Percentiles rank a stretch among this genome's conserved stretches.
Conservation (phyloP, 2,113 vertebrate genomes). For the Prolemur simus region DNA sequence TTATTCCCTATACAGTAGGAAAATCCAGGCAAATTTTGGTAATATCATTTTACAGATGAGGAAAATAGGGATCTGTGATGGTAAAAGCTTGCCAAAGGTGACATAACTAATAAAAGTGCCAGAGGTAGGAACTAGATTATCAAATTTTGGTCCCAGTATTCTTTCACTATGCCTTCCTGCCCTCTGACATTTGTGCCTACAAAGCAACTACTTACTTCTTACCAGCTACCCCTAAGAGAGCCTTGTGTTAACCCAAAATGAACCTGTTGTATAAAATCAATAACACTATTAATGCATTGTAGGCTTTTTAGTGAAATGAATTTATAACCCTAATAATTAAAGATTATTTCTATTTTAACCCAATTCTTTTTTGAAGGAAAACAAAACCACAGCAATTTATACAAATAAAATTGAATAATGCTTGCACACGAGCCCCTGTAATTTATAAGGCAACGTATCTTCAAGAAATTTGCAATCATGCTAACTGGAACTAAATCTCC, state of each 20-base stretch:
- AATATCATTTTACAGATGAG: neutral
- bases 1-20: neutral
- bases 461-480: neutral
- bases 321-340: slow-evolving; percentile 60
- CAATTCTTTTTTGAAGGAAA: slow-evolving; percentile 28
- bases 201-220: neutral
- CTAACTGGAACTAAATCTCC: slow-evolving; percentile 13
- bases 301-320: slow-evolving; percentile 57
- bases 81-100: neutral
- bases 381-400: neutral
- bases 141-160: neutral
- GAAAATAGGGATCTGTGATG: neutral
- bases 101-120: neutral
- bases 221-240: slow-evolving; percentile 12
- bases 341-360: slow-evolving; percentile 35
- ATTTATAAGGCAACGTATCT: neutral
- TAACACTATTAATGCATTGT: slow-evolving; percentile 35
- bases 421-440: neutral
- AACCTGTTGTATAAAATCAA: slow-evolving; percentile 61
- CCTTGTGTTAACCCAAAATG: slow-evolving; percentile 53
- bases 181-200: neutral
- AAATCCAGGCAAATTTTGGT: neutral
- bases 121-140: neutral
- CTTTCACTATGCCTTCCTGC: neutral
- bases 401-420: neutral